phyloP scores from a whole-genome alignment of 2,888 invertebrate species.

The Empis stercorea region DNA sequence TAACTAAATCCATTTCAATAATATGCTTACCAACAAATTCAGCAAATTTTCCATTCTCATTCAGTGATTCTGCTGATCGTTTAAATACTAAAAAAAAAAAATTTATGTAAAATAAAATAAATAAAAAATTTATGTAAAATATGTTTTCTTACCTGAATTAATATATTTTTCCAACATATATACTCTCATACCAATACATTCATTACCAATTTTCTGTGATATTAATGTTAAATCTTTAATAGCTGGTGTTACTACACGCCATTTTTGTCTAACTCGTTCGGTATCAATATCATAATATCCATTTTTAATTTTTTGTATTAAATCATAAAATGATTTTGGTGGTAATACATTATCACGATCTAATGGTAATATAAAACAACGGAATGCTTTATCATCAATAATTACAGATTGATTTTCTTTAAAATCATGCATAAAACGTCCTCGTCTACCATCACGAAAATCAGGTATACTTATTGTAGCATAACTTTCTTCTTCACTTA shows the following conservation, averaged over 20 bases:
- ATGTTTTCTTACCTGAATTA: conserved; percentile 43
- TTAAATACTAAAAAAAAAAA: conserved; percentile 43
- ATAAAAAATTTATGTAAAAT: not conserved
- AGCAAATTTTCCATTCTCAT: conserved; percentile 48
- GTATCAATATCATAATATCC: conserved; percentile 75
- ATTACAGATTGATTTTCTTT: conserved; percentile 61
- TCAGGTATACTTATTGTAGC: conserved; percentile 80
- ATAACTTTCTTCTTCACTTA: conserved; percentile 49
- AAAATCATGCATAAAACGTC: conserved; percentile 89
- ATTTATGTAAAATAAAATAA: not conserved
- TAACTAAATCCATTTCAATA: conserved; percentile 59
- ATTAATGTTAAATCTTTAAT: conserved; percentile 48
- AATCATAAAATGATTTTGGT: conserved; percentile 68
- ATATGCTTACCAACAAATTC: conserved; percentile 66
- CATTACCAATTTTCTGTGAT: conserved; percentile 56
- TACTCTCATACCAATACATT: conserved; percentile 56
- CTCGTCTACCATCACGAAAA: conserved; percentile 65
- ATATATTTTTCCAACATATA: conserved; percentile 60
- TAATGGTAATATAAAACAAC: conserved; percentile 86
- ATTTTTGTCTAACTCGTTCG: conserved; percentile 57
- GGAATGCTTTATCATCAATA: conserved; percentile 55
- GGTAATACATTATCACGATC: conserved; percentile 63
- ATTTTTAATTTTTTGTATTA: conserved; percentile 63
- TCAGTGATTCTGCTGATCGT: conserved; percentile 37
- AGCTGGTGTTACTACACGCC: conserved; percentile 61